These are phyloP conservation scores for Drosophila carrolli DNA, from an alignment of 1,140 invertebrate species.

Conservation along the genomic window DNA sequence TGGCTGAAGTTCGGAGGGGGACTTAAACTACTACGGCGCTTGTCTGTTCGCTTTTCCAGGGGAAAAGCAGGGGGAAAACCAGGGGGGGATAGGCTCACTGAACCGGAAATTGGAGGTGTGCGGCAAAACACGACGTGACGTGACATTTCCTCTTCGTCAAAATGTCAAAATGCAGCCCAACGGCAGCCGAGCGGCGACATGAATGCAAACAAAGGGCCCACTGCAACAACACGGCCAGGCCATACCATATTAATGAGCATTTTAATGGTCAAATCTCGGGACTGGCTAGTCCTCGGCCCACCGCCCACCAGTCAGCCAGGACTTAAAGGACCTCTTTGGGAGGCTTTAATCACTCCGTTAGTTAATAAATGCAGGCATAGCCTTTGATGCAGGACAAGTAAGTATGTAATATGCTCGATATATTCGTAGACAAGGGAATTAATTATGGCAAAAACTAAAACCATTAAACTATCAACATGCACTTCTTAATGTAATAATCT, in stretches of 20 bases:
- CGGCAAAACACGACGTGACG: conserved; percentile 85
- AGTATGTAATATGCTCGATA: neutral
- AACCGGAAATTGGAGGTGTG: conserved; percentile 85
- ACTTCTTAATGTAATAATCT: too few relatives aligned
- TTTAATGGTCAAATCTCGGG: conserved; percentile 40
- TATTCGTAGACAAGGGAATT: too few relatives aligned
- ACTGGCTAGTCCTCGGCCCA: neutral
- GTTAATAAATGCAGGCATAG: too few relatives aligned
- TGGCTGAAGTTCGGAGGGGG: neutral
- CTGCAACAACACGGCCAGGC: conserved; percentile 35
- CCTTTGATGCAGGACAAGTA: neutral
- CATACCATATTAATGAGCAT: conserved; percentile 47
- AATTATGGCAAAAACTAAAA: too few relatives aligned
- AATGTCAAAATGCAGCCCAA: conserved; percentile 80
- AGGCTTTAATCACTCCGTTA: neutral
- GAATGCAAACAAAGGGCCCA: conserved; percentile 61
- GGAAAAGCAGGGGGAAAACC: neutral
- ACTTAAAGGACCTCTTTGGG: neutral
- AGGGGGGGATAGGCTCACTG: conserved; percentile 53
- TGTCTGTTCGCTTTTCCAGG: conserved; percentile 18
- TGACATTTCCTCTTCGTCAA: conserved; percentile 85
- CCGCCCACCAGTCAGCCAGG: neutral
- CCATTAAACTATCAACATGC: too few relatives aligned
- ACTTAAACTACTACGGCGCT: conserved; percentile 26
- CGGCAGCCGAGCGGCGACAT: conserved; percentile 51